Evolutionary conservation across 2,113 vertebrate species (phyloP).

Genomic region (Menidia beryllina): DNA sequence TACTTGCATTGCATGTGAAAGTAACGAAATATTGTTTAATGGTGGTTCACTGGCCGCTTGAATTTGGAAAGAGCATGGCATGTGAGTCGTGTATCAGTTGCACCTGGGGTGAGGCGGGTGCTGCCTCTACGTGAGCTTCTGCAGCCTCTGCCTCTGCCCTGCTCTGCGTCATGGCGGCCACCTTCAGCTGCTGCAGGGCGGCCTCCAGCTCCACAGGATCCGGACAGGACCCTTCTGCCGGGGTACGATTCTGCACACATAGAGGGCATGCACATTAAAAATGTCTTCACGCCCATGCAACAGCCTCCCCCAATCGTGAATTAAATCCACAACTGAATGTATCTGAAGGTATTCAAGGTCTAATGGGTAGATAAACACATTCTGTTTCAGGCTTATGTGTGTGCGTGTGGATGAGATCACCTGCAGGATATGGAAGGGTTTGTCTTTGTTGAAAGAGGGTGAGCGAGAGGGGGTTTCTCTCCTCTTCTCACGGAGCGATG

Average conservation of each 20-base stretch:
- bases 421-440: conserved; percentile 79
- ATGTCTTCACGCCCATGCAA: neutral
- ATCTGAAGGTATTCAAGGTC: no score
- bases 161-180: conserved; percentile 33
- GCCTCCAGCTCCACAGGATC: conserved; percentile 79
- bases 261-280: neutral
- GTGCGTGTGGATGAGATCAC: conserved; percentile 63
- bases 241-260: conserved; percentile 66
- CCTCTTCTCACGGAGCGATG: conserved; percentile 88
- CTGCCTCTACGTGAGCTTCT: conserved; percentile 3
- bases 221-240: conserved; percentile 74
- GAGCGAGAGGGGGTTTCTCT: conserved; percentile 85
- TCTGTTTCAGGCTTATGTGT: neutral
- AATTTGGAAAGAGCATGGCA: neutral
- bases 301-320: no score
- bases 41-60: no score
- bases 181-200: conserved; percentile 63
- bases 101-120: conserved; percentile 7
- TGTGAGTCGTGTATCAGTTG: neutral
- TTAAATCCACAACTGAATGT: no score
- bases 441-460: conserved; percentile 83
- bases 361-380: neutral
- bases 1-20: no score
- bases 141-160: conserved; percentile 1
- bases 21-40: no score